Evolutionary conservation across 2,888 invertebrate genomes (phyloP).

Genomic region (Ectobius pallidus): DNA sequence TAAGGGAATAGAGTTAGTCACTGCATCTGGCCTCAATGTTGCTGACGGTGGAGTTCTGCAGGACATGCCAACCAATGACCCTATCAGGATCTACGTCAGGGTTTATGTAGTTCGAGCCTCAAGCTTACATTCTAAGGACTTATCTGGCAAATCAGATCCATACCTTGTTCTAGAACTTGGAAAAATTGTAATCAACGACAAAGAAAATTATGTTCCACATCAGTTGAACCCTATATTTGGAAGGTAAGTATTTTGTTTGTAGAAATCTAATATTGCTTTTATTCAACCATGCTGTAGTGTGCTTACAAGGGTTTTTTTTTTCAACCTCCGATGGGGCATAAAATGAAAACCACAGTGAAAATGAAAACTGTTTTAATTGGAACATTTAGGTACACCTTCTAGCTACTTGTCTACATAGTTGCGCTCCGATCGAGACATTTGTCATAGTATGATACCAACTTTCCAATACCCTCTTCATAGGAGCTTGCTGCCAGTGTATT

Average conservation of each 20-base stretch:
- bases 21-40: conserved; percentile 53
- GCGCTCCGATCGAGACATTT: too few species aligned
- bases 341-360: too few species aligned
- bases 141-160: conserved; percentile 75
- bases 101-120: conserved; percentile 78
- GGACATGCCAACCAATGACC: conserved; percentile 66
- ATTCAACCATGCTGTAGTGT: too few species aligned
- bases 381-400: too few species aligned
- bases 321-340: too few species aligned
- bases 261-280: too few species aligned
- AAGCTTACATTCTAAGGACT: conserved; percentile 73
- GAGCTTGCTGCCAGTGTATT: too few species aligned
- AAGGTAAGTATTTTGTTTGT: conserved; percentile 57
- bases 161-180: conserved; percentile 76
- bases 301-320: too few species aligned
- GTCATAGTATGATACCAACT: too few species aligned
- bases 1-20: conserved; percentile 55
- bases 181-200: conserved; percentile 65
- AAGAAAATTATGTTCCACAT: conserved; percentile 71
- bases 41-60: conserved; percentile 55
- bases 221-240: conserved; percentile 86
- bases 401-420: too few species aligned
- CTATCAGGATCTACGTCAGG: conserved; percentile 67
- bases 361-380: too few species aligned
- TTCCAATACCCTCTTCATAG: too few species aligned